phyloP scores from a whole-genome alignment of 2,113 vertebrate genomes.

The Passer montanus region DNA sequence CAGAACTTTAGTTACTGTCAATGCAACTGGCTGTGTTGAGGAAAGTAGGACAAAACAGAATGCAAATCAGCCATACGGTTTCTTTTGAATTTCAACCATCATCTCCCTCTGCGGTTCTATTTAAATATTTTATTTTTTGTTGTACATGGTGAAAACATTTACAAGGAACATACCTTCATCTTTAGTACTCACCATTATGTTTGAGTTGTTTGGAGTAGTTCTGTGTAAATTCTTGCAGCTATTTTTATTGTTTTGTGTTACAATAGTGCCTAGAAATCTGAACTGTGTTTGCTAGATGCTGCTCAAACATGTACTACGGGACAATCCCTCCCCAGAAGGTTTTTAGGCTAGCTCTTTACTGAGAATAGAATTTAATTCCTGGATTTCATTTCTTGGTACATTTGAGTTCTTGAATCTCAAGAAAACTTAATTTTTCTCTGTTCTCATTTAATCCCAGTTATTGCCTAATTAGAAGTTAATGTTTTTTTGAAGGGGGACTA shows the following conservation, averaged over 20 bases:
- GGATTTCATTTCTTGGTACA: constrained; percentile 22
- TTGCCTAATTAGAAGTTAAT: constrained; percentile 22
- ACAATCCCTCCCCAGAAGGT: constrained; percentile 27
- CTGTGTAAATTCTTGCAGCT: background rate
- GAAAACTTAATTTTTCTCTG: background rate
- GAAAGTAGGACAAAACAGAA: background rate
- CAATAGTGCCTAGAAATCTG: constrained; percentile 40
- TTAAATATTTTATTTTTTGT: background rate
- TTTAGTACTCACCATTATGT: background rate
- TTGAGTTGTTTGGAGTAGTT: background rate
- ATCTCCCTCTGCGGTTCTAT: background rate
- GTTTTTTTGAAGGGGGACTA: background rate
- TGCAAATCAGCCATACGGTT: background rate
- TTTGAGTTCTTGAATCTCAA: background rate
- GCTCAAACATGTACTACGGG: background rate
- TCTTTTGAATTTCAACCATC: background rate
- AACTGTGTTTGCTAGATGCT: background rate
- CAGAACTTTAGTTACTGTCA: background rate
- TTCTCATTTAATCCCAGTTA: background rate
- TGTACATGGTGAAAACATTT: rapidly evolving
- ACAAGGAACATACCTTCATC: background rate
- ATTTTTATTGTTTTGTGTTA: constrained; percentile 47
- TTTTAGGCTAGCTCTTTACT: background rate
- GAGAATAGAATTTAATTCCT: constrained; percentile 39
- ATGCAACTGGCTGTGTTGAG: background rate